Base-by-base conservation (phyloP, 2,797 vertebrate genomes). In the Parauchenoglanis ngamensis region DNA sequence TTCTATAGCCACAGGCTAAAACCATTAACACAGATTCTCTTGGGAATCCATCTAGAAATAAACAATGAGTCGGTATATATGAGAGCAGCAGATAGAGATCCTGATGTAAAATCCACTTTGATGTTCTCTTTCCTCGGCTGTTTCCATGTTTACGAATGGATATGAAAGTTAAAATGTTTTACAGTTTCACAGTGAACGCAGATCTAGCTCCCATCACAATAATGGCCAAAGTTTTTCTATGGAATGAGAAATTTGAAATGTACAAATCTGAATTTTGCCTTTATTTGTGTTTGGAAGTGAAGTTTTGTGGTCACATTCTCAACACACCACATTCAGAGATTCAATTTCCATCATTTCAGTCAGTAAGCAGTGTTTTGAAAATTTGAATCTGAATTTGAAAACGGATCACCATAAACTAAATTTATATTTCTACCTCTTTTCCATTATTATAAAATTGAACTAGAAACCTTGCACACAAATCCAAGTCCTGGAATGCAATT, bases 1-100 rank as follows among this genome's bases (percentile, higher is more conserved):
- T 7, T 76, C 46, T 78, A 35, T 11, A 78, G 17, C 76, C 28
- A 77, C 75, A 23, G 28, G 76, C 76, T 78, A 78, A 78, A 78
- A 57, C 52, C 52, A 35, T 78, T 78, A 35, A 31, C 17, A 77
- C 52, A 31, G 12, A 2, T 35, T 56, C 52, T 78, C 52, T 35
- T 23, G 52, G 52, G 28, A 57, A 35, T 40, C 52, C 52, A 31
- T 12, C 52, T 7, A 40, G 76, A 28, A 77, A 54, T 49, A 49
- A 75, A 75, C 44, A n/a, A 49, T 19, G 49, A 2, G 0, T 19
- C 11, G n/a, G 72, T n/a, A 52, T n/a, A n/a, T 49, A 7, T 15
- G 23, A 77, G 75, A 10, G 75, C n/a, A 54, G 76, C 76, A 35
- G 35, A 1, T 35, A 35, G 52, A 28, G 76, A 23, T 21, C 52